Evolutionary conservation across 2,797 vertebrate genomes (phyloP).

Genomic region (Lutjanus campechanus): DNA sequence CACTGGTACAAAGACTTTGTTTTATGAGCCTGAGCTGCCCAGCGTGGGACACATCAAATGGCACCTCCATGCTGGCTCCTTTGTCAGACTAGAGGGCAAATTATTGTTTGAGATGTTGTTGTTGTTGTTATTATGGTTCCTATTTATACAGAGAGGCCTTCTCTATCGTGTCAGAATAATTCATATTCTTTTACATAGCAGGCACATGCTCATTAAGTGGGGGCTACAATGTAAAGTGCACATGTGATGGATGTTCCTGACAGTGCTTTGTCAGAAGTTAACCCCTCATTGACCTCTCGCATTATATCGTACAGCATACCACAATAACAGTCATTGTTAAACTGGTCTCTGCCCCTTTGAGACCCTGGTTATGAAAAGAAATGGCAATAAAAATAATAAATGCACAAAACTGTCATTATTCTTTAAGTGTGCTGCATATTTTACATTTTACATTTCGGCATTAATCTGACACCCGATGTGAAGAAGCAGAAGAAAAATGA

Average conservation of each 20-base stretch:
- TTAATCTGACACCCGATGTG: background rate
- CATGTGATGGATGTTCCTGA: conserved; percentile 65
- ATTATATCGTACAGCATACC: conserved; percentile 37
- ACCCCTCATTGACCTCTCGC: conserved; percentile 72
- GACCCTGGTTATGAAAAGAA: background rate
- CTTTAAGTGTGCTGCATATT: background rate
- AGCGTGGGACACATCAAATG: conserved; percentile 88
- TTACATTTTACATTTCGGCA: background rate
- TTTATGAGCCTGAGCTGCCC: conserved; percentile 85
- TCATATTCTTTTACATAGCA: conserved; percentile 66
- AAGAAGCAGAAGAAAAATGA: background rate
- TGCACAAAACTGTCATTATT: background rate
- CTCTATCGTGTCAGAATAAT: conserved; percentile 80
- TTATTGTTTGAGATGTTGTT: conserved; percentile 83
- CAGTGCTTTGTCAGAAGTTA: conserved; percentile 69
- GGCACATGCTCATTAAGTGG: conserved; percentile 77
- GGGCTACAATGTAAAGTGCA: conserved; percentile 50
- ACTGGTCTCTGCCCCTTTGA: conserved; percentile 14
- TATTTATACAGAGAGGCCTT: conserved; percentile 79
- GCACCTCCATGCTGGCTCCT: conserved; percentile 83
- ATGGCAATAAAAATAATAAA: background rate
- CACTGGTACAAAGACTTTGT: conserved; percentile 86
- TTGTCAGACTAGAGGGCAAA: conserved; percentile 80
- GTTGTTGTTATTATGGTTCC: conserved; percentile 77
- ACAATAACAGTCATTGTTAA: conserved; percentile 45